A percentile compares a stretch with the other conserved stretches of the same genome.
phyloP scores from a whole-genome alignment of 2,797 vertebrate genomes.

The Falco columbarius region DNA sequence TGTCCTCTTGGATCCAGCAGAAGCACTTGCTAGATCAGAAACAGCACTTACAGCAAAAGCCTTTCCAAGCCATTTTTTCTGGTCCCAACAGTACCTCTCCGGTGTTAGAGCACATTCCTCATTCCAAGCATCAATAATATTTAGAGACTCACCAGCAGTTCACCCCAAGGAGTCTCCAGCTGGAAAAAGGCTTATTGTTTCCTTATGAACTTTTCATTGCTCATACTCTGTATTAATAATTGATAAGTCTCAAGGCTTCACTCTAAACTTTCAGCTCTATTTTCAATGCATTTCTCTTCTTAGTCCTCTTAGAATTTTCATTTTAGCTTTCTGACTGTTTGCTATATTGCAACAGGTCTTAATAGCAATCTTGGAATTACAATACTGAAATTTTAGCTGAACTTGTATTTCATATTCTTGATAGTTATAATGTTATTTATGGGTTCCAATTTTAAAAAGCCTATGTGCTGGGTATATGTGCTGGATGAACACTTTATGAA shows the following conservation, averaged over 20 bases:
- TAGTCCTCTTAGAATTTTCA: neutral
- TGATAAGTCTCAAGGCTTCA: neutral
- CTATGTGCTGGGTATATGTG: neutral
- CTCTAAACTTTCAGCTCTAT: neutral
- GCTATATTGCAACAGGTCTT: neutral
- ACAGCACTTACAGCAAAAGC: neutral
- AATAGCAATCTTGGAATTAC: neutral
- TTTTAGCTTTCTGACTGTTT: neutral
- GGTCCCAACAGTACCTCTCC: neutral
- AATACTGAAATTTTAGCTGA: neutral
- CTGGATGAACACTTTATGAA: neutral
- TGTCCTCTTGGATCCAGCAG: neutral
- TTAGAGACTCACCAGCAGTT: neutral
- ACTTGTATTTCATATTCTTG: neutral
- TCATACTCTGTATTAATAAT: conserved; percentile 17
- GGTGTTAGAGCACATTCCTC: neutral
- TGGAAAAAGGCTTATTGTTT: neutral
- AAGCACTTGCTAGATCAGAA: neutral
- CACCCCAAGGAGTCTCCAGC: neutral
- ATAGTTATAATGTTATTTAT: neutral
- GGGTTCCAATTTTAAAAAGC: neutral
- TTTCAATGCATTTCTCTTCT: neutral
- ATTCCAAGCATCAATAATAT: neutral
- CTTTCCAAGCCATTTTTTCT: neutral
- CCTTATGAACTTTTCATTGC: conserved; percentile 2